Percentiles rank a stretch among this genome's conserved stretches.
Conservation (phyloP, 2,797 vertebrate species). For the Odontamblyopus lacepedii region DNA sequence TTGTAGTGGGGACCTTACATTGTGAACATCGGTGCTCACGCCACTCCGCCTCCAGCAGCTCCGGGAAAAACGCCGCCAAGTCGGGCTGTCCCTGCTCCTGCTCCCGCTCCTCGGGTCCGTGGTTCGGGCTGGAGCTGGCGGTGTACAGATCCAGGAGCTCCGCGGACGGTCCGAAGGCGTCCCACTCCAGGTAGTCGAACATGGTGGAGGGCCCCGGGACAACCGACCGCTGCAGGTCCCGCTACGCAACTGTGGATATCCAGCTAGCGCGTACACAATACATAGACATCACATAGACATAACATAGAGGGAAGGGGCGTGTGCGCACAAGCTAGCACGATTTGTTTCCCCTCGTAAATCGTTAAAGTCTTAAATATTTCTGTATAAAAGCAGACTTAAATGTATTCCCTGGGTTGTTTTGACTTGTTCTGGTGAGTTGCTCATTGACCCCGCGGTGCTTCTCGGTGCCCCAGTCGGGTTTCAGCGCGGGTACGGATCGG, state of each 20-base stretch:
- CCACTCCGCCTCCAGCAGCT: slow-evolving; percentile 90
- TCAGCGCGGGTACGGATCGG: slow-evolving; percentile 84
- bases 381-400: too few species aligned
- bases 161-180: slow-evolving; percentile 84
- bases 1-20: slow-evolving; percentile 80
- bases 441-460: slow-evolving; percentile 82
- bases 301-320: not conserved
- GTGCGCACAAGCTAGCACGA: not conserved
- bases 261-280: not conserved
- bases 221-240: not conserved
- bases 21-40: slow-evolving; percentile 84
- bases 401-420: not conserved
- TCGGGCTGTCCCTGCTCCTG: slow-evolving; percentile 78
- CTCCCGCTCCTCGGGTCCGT: slow-evolving; percentile 85
- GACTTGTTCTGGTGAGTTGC: slow-evolving; percentile 79
- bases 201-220: slow-evolving; percentile 68
- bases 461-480: slow-evolving; percentile 78
- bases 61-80: slow-evolving; percentile 88
- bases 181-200: slow-evolving; percentile 95
- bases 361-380: not conserved
- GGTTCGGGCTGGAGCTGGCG: slow-evolving; percentile 79
- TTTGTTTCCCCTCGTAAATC: not conserved
- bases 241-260: not conserved
- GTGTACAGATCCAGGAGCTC: slow-evolving; percentile 90
- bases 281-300: not conserved